phyloP scores from a whole-genome alignment of 1,140 invertebrate genomes.

The Piezodorus guildinii region DNA sequence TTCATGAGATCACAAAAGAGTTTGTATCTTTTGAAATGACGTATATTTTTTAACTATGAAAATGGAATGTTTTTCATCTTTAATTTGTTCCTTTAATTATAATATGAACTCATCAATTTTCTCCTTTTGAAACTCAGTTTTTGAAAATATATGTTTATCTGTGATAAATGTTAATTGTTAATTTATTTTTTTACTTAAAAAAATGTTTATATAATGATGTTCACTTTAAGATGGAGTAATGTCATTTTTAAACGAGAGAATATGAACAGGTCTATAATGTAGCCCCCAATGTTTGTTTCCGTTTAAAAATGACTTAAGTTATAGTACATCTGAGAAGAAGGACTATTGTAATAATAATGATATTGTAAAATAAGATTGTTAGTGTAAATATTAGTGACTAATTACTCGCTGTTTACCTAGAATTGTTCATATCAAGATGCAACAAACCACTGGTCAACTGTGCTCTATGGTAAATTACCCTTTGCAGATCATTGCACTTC shows the following conservation, averaged over 20 bases:
- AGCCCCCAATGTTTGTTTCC: slow-evolving; percentile 20
- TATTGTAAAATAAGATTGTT: too few species aligned
- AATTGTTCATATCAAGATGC: too few species aligned
- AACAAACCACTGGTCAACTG: too few species aligned
- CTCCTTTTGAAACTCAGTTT: slow-evolving; percentile 2
- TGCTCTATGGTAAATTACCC: too few species aligned
- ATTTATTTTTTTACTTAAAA: slow-evolving; percentile 25
- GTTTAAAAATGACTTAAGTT: slow-evolving; percentile 24
- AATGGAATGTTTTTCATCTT: not conserved
- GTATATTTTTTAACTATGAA: not conserved
- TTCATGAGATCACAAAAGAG: not conserved
- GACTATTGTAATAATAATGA: too few species aligned
- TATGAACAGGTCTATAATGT: not conserved
- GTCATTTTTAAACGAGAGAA: slow-evolving; percentile 26
- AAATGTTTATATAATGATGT: slow-evolving; percentile 27
- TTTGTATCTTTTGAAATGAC: not conserved
- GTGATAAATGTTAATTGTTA: slow-evolving; percentile 26
- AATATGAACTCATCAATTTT: slow-evolving; percentile 5
- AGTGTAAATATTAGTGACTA: too few species aligned
- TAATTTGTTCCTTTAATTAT: slow-evolving; percentile 2
- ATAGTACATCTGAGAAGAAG: slow-evolving; percentile 7
- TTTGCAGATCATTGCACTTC: too few species aligned
- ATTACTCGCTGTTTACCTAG: too few species aligned
- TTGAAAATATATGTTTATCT: slow-evolving; percentile 21
- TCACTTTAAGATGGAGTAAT: slow-evolving; percentile 29